Evolutionary conservation across 2,888 invertebrate species (phyloP).

Genomic region (Mactromeris polynyma): DNA sequence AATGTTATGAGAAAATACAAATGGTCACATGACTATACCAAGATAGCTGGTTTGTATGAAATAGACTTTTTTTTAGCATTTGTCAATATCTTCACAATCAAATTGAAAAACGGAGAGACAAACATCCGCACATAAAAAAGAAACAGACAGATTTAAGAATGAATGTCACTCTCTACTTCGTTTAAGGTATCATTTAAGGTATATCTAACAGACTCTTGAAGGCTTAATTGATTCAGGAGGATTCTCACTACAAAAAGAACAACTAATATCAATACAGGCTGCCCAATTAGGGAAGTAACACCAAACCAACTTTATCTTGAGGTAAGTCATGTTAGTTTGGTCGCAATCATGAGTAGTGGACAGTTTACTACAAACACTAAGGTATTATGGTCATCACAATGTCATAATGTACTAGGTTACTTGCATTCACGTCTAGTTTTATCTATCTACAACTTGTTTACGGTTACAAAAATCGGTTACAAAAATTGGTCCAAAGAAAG

Average conservation of each 20-base stretch:
- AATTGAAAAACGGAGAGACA: too few species aligned
- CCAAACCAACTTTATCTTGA: neutral
- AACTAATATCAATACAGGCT: too few species aligned
- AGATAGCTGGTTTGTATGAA: neutral
- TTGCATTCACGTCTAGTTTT: conserved; percentile 2
- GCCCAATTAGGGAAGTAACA: neutral
- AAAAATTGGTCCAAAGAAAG: neutral
- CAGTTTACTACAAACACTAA: neutral
- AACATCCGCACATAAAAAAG: too few species aligned
- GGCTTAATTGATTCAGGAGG: too few species aligned
- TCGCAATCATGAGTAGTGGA: neutral
- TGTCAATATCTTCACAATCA: too few species aligned
- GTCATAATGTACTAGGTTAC: neutral
- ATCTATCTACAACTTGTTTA: conserved; percentile 14
- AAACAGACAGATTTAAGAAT: too few species aligned
- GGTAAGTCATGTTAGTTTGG: neutral
- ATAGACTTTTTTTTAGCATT: too few species aligned
- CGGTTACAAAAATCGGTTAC: conserved; percentile 5
- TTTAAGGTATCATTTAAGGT: too few species aligned
- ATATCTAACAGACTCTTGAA: too few species aligned
- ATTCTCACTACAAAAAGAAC: too few species aligned
- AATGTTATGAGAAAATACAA: neutral
- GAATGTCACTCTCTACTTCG: too few species aligned
- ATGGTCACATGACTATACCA: conserved; percentile 3
- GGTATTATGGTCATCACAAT: neutral